phyloP scores from a whole-genome alignment of 92 coral and sea anemone species.

The Bergia sp. region DNA sequence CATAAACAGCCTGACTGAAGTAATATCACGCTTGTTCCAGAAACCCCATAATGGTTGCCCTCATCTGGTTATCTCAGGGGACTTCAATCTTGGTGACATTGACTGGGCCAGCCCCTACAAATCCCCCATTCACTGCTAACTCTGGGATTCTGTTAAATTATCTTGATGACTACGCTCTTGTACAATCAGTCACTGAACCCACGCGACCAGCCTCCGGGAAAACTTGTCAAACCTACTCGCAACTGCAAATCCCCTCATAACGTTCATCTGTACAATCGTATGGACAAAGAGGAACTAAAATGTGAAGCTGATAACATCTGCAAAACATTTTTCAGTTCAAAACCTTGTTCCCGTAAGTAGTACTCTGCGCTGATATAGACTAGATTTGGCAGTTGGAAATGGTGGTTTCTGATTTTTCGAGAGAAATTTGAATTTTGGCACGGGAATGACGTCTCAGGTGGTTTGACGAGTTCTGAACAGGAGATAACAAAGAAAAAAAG shows the following conservation, averaged over 20 bases:
- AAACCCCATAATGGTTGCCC: constrained; percentile 10
- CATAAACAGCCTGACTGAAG: neutral
- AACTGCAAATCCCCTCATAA: neutral
- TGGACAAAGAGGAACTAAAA: constrained; percentile 13
- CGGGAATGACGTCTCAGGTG: too few relatives aligned
- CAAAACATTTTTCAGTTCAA: constrained; percentile 12
- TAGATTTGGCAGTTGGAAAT: too few relatives aligned
- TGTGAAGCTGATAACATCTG: constrained; percentile 13
- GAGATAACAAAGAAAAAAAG: too few relatives aligned
- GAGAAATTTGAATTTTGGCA: too few relatives aligned
- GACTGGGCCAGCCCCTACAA: constrained; percentile 19
- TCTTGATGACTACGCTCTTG: constrained; percentile 13
- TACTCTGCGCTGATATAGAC: too few relatives aligned
- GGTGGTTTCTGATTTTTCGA: too few relatives aligned
- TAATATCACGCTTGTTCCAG: constrained; percentile 4
- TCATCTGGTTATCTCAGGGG: constrained; percentile 19
- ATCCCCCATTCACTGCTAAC: neutral
- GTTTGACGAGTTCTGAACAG: too few relatives aligned
- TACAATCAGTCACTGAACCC: constrained; percentile 13
- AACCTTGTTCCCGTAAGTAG: neutral
- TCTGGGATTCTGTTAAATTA: constrained; percentile 10
- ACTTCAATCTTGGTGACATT: constrained; percentile 19
- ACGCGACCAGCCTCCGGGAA: constrained; percentile 20
- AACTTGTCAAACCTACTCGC: neutral
- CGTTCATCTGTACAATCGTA: constrained; percentile 11